Evolutionary conservation across 2,888 invertebrate species (phyloP), one percentile per base, ranked within the genome.

Genomic region (Adelognathus sp.): DNA sequence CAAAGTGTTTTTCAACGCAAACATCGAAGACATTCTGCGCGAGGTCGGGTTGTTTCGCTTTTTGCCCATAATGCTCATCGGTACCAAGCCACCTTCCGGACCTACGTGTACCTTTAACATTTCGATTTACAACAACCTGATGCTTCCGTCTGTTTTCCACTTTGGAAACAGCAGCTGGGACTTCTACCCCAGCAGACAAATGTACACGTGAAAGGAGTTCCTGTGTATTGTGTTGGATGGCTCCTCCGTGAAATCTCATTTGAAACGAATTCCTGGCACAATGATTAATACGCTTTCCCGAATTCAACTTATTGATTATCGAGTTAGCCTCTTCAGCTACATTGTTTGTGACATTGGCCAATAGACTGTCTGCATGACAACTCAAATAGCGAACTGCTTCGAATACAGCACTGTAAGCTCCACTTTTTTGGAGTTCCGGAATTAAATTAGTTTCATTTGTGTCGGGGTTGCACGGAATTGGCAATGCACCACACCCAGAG

Each of bases 251-350:
- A n/a, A n/a, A n/a, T n/a, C n/a, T n/a, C n/a, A n/a, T n/a, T n/a
- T 86, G 81, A 73, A 89, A 91, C 1, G 84, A 84, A 9, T 86
- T 73, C 70, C 76, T 83, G 61, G 87, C 79, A 11, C 67, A 61
- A 16, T 63, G 36, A 60, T 90, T 89, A 9, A 88, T 83, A 14
- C 84, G 50, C 71, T 84, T 82, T 9, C 82, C 83, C 29, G 73
- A 73, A 24, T 71, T 76, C 16, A 44, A 44, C 64, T 84, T 81
- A 6, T 56, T 72, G 0, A 72, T 16, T 27, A 72, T 16, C 0
- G 64, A 72, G 24, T 64, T 64, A 24, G 31, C 44, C 4, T 56
- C 69, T 67, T 83, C 83, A 16, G 76, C 81, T 0, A 70, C 14
- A 73, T 86, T 86, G 27, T 70, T 85, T 2, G 73, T 82, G 5